A percentile compares a stretch with the other conserved stretches of the same genome.
Evolutionary conservation across 2,888 invertebrate genomes (phyloP).

Genomic region (Volucella inflata): DNA sequence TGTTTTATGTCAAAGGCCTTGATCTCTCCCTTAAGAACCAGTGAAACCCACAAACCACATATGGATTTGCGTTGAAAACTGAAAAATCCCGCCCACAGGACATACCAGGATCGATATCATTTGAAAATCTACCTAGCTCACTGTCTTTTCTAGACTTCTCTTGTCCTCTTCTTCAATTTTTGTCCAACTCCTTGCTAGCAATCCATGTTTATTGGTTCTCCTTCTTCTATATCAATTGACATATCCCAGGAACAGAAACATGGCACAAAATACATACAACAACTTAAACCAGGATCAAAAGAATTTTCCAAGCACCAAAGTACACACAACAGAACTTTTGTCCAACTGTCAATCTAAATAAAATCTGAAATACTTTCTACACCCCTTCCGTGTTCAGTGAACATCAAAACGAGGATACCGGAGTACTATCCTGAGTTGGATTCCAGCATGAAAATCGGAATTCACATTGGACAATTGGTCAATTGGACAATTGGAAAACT

Average conservation of each 20-base stretch:
- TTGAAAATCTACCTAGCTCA: too few species aligned
- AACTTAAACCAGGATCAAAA: neutral
- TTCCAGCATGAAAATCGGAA: conserved; percentile 39
- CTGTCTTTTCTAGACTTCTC: too few species aligned
- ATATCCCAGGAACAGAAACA: neutral
- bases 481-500: too few species aligned
- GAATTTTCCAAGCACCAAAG: neutral
- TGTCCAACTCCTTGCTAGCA: neutral
- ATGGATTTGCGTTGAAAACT: too few species aligned
- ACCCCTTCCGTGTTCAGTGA: conserved; percentile 62
- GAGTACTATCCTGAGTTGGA: neutral
- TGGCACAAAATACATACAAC: too few species aligned
- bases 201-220: conserved; percentile 13
- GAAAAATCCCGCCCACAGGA: too few species aligned
- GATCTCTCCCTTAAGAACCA: too few species aligned
- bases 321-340: neutral
- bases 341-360: conserved; percentile 41
- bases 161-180: too few species aligned
- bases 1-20: too few species aligned
- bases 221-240: conserved; percentile 13
- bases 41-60: too few species aligned
- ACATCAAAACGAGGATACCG: conserved; percentile 58
- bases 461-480: conserved; percentile 54
- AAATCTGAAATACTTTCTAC: conserved; percentile 47
- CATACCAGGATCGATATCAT: too few species aligned